Evolutionary conservation across 2,113 vertebrate genomes (phyloP), one percentile per base, ranked within the genome.

Genomic region (Typhlomys cinereus): DNA sequence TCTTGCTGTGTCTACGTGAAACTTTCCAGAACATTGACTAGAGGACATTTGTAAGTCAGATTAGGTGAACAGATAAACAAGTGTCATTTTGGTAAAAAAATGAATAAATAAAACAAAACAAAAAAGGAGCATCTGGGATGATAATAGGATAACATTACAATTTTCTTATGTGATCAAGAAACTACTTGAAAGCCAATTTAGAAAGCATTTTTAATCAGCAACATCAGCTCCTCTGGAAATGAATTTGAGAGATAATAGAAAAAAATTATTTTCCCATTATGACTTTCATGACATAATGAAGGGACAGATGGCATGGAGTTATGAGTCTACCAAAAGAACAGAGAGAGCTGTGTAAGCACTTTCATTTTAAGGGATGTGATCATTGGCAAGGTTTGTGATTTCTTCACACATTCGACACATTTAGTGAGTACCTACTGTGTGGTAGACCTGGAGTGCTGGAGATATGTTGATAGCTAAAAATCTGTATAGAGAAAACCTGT

Each of bases 151-250:
- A 73, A 48, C 13, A 86, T 50, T 64, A 80, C 79, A 41, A 93
- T 84, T 85, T 89, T 88, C 62, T 85, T 41, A 1, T 90, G 57
- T 95, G 86, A 83, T 83, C 50, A 91, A 95, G 27, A 82, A 94
- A 48, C 3, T 79, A 11, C 62, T 90, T 90, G 88, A 94, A 75
- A 83, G 57, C 3, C 36, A 34, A 79, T 75, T 94, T 86, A 73
- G 39, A 91, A 66, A 64, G 9, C 7, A 86, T 69, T 89, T 87
- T 86, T 64, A 10, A 88, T 76, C 83, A 71, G 34, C n/a, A 85
- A 20, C 69, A 59, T 85, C 59, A 27, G 4, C 20, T 76, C 29
- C 48, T 62, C 34, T 31, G 39, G n/a, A 95, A 95, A 64, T 34
- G 66, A 88, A 92, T 92, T n/a, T 79, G 50, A 93, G 93, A 48